Evolutionary conservation across 2,797 vertebrate species (phyloP).

Genomic region (Microctenopoma stevenorrisi): DNA sequence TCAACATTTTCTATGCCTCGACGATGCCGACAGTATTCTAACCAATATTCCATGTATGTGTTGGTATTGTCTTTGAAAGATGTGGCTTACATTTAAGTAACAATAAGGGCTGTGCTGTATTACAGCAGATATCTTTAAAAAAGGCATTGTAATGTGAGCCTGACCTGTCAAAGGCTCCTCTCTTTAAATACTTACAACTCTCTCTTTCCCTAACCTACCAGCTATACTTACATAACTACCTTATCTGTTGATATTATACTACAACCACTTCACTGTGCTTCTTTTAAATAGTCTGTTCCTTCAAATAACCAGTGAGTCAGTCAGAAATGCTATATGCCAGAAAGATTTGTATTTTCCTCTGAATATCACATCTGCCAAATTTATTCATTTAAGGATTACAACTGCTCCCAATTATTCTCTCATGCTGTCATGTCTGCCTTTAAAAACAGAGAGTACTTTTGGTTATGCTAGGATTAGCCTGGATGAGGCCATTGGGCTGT

Average conservation of each 20-base stretch:
- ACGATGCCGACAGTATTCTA: too few relatives aligned
- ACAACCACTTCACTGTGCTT: constrained; percentile 8
- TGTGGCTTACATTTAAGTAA: not conserved
- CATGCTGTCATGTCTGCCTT: constrained; percentile 26
- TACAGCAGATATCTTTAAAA: not conserved
- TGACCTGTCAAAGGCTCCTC: not conserved
- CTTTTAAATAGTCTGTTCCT: constrained; percentile 20
- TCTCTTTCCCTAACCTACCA: not conserved
- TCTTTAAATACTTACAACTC: not conserved
- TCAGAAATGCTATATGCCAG: constrained; percentile 12
- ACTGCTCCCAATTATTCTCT: constrained; percentile 43
- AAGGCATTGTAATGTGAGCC: not conserved
- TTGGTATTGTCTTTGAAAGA: not conserved
- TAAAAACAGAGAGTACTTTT: constrained; percentile 35
- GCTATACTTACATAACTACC: constrained; percentile 1
- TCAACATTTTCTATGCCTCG: not conserved
- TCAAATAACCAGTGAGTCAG: constrained; percentile 27
- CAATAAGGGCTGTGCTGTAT: not conserved
- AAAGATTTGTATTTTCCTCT: constrained; percentile 29
- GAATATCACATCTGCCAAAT: constrained; percentile 44
- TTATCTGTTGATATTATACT: constrained; percentile 7
- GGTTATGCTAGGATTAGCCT: constrained; percentile 42
- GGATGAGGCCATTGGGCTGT: constrained; percentile 25
- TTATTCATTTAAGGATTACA: constrained; percentile 58
- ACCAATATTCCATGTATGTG: not conserved